Evolutionary conservation across 2,888 invertebrate genomes (phyloP).

Genomic region (Galeruca laticollis): DNA sequence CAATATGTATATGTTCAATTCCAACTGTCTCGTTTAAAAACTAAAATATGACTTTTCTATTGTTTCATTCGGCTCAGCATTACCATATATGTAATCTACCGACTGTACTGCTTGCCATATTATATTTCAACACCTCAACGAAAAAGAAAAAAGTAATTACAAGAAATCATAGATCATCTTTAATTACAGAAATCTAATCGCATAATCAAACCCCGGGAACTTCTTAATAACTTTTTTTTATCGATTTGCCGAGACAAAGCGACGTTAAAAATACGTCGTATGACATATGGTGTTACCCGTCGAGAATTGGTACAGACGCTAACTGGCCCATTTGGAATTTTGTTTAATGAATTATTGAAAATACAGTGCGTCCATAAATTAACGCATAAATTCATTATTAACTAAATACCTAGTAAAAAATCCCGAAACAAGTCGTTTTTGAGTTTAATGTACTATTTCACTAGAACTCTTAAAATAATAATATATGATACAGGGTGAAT

Average conservation of each 20-base stretch:
- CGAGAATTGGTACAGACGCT: constrained; percentile 11
- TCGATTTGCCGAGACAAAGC: constrained; percentile 41
- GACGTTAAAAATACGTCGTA: constrained; percentile 27
- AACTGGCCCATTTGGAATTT: neutral
- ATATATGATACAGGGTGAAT: no score
- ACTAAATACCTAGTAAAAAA: no score
- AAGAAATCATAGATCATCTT: constrained; percentile 43
- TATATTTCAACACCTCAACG: constrained; percentile 28
- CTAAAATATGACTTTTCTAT: constrained; percentile 5
- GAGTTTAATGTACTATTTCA: no score
- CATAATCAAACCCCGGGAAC: constrained; percentile 37
- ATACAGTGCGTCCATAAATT: neutral
- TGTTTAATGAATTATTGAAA: neutral
- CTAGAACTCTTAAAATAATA: no score
- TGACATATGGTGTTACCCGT: constrained; percentile 31
- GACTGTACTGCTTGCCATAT: constrained; percentile 26
- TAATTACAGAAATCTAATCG: constrained; percentile 42
- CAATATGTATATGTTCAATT: neutral
- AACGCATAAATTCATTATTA: neutral
- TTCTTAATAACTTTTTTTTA: constrained; percentile 41
- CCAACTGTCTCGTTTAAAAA: neutral
- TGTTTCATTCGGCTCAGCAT: neutral
- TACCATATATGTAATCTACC: constrained; percentile 25
- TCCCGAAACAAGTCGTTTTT: no score
- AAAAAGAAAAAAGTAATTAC: constrained; percentile 34